These are phyloP conservation scores for Acrocephalus kingi DNA, from an alignment of 2,113 vertebrate genomes.

Conservation along the genomic window DNA sequence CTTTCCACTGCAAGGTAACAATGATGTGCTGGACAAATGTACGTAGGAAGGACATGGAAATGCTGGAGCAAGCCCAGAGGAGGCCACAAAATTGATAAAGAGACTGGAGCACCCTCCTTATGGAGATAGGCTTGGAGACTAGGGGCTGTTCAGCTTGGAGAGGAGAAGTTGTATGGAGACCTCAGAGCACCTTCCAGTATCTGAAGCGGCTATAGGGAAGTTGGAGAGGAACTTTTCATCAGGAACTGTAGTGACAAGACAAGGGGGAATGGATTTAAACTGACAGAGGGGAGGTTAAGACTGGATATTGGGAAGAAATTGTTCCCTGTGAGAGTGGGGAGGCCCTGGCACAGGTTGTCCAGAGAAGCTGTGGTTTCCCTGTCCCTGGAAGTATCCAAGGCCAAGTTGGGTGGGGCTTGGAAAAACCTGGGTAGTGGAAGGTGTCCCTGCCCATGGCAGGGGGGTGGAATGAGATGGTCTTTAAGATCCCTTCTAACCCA, in stretches of 20 bases:
- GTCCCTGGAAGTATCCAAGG: neutral
- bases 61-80: neutral
- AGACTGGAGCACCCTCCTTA: neutral
- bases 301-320: neutral
- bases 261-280: neutral
- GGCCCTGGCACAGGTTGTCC: neutral
- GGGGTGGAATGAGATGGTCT: neutral
- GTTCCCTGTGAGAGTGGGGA: rapidly evolving
- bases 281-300: neutral
- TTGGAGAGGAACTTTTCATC: neutral
- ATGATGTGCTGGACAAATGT: neutral
- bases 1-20: neutral
- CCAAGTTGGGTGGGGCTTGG: rapidly evolving
- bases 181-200: neutral
- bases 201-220: neutral
- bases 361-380: neutral
- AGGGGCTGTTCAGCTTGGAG: neutral
- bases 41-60: neutral
- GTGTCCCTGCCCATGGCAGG: too few species aligned
- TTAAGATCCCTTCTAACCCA: neutral
- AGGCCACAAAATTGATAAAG: neutral
- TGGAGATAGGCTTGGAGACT: neutral
- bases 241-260: neutral
- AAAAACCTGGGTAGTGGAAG: neutral
- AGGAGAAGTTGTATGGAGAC: neutral